phyloP scores from a whole-genome alignment of 2,113 vertebrate species.

The Paratilapia polleni region DNA sequence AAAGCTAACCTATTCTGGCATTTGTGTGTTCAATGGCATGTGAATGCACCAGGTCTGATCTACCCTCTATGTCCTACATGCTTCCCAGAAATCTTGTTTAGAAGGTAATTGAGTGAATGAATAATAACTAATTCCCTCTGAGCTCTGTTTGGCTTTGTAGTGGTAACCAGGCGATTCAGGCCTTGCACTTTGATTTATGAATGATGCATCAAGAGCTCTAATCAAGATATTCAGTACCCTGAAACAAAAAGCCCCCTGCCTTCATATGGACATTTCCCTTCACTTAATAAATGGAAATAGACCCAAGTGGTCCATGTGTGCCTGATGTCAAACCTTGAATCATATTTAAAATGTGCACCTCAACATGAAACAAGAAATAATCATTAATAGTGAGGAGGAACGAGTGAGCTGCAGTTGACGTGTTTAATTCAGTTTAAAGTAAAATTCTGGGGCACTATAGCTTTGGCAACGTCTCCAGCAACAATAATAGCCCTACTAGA shows the following conservation, averaged over 20 bases:
- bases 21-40: conserved; percentile 1
- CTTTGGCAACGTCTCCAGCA: neutral
- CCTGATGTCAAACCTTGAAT: conserved; percentile 41
- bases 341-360: conserved; percentile 10
- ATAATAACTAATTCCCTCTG: conserved; percentile 52
- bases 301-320: conserved; percentile 20
- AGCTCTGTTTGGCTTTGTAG: conserved; percentile 57
- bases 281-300: conserved; percentile 56
- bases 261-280: conserved; percentile 19
- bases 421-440: neutral
- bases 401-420: neutral
- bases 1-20: conserved; percentile 4
- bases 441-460: neutral
- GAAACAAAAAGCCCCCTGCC: conserved; percentile 47
- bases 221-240: conserved; percentile 33
- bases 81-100: conserved; percentile 28
- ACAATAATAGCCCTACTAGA: conserved; percentile 23
- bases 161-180: conserved; percentile 46
- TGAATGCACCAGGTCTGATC: conserved; percentile 5
- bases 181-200: conserved; percentile 59
- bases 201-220: conserved; percentile 67
- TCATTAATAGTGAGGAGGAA: conserved; percentile 7
- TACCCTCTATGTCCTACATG: neutral
- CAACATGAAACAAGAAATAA: conserved; percentile 18
- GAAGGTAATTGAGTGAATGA: conserved; percentile 49